phyloP scores from a whole-genome alignment of 2,888 invertebrate genomes.

The Drosophila pseudotalamancana region DNA sequence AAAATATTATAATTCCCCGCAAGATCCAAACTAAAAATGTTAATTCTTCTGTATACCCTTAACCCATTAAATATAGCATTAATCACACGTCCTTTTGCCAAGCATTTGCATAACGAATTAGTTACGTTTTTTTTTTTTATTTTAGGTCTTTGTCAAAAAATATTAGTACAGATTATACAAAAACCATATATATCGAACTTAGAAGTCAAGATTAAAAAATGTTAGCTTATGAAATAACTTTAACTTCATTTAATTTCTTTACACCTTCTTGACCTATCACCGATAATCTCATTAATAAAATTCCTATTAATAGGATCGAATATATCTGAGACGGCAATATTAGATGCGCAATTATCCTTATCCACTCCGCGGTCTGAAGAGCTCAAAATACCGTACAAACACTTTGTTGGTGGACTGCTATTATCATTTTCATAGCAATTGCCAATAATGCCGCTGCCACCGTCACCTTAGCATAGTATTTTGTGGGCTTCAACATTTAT shows the following conservation, averaged over 20 bases:
- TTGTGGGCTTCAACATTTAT: accelerated
- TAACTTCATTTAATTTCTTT: neutral
- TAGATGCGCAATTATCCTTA: accelerated
- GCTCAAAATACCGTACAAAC: constrained; percentile 24
- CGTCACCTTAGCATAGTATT: constrained; percentile 21
- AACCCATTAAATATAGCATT: too few species aligned
- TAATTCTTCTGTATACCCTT: too few species aligned
- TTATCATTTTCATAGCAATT: neutral
- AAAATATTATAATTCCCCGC: too few species aligned
- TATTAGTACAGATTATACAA: too few species aligned
- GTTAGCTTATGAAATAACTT: too few species aligned
- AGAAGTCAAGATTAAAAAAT: too few species aligned
- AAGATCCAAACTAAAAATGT: too few species aligned
- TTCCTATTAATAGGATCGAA: accelerated
- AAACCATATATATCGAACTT: too few species aligned
- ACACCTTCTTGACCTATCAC: accelerated
- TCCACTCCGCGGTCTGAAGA: accelerated
- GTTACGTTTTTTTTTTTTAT: too few species aligned
- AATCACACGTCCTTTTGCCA: too few species aligned
- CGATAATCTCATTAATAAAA: neutral
- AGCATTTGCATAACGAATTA: too few species aligned
- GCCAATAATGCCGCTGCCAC: constrained; percentile 13
- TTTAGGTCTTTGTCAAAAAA: too few species aligned
- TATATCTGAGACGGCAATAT: neutral
- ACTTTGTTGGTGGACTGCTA: accelerated